Conservation (phyloP, 2,888 invertebrate genomes). For the Limnephilus auricula region DNA sequence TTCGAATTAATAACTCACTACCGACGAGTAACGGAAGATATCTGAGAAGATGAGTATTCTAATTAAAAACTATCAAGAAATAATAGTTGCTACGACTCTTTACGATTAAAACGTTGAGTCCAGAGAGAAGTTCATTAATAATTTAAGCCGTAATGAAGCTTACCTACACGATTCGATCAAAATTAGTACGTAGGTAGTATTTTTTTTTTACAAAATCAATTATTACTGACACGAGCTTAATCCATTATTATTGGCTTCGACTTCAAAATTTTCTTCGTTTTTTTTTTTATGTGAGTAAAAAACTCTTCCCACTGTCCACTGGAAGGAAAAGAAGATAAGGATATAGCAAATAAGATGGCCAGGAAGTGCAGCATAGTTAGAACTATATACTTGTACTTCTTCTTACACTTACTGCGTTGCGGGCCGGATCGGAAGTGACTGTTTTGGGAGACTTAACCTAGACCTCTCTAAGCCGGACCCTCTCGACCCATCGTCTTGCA, state of each 20-base stretch:
- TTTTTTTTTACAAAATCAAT: background rate
- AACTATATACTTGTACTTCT: too few relatives aligned
- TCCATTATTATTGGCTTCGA: background rate
- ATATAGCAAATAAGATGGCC: too few relatives aligned
- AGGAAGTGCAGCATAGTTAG: too few relatives aligned
- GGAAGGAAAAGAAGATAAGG: too few relatives aligned
- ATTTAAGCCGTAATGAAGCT: background rate
- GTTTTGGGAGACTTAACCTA: too few relatives aligned
- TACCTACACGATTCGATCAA: conserved; percentile 2
- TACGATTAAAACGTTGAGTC: background rate
- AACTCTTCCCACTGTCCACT: too few relatives aligned
- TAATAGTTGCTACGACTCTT: background rate
- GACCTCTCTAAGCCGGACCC: too few relatives aligned
- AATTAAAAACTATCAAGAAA: background rate
- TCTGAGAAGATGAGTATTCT: background rate
- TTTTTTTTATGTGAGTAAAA: too few relatives aligned
- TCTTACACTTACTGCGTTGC: too few relatives aligned
- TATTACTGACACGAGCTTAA: background rate
- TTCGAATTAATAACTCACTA: conserved; percentile 2
- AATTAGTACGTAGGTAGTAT: background rate
- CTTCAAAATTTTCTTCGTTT: too few relatives aligned
- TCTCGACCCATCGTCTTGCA: too few relatives aligned
- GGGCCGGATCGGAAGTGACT: too few relatives aligned
- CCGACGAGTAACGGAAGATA: background rate
- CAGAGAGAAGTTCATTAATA: background rate